Evolutionary conservation across 64 coral and sea anemone genomes (phyloP).

Genomic region (Trachythela sp.): DNA sequence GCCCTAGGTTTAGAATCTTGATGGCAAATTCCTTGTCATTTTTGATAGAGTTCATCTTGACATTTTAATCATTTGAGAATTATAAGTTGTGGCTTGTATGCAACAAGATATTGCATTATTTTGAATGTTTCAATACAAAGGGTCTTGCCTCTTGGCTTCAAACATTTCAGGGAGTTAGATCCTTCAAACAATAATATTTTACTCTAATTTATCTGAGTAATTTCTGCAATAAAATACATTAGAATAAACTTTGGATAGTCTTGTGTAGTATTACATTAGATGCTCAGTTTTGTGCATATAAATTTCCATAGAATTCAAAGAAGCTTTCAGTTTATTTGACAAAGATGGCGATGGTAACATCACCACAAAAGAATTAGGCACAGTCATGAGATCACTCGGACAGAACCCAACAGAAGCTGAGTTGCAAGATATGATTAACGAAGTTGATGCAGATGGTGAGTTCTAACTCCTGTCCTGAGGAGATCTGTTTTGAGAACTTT

Average conservation of each 20-base stretch:
- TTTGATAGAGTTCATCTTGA: no score
- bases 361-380: conserved; percentile 66
- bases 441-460: conserved; percentile 77
- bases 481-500: background rate
- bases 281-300: background rate
- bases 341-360: conserved; percentile 79
- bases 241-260: no score
- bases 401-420: conserved; percentile 76
- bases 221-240: no score
- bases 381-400: conserved; percentile 78
- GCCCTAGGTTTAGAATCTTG: no score
- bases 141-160: no score
- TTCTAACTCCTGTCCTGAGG: background rate
- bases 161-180: no score
- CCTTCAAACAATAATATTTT: background rate
- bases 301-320: conserved; percentile 62
- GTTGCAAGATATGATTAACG: conserved; percentile 81
- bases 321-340: conserved; percentile 68
- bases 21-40: no score
- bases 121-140: no score
- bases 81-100: no score
- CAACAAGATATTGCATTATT: no score
- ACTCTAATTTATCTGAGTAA: background rate
- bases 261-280: background rate
- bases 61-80: no score